These are phyloP conservation scores for Alfaro cultratus DNA, from an alignment of 2,797 vertebrate genomes.

Conservation along the genomic window DNA sequence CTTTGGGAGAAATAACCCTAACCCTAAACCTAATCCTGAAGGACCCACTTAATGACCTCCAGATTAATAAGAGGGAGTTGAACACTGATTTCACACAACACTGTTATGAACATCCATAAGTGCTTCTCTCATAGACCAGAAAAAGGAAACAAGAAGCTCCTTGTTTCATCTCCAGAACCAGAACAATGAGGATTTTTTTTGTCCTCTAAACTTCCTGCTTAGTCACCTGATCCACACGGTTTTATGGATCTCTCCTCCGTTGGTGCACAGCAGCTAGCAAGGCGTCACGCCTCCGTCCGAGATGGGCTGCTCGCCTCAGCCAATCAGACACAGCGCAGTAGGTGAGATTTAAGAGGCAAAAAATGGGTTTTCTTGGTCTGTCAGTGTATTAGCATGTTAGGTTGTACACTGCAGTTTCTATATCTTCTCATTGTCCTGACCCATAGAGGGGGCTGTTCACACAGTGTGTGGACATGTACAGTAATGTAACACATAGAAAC, in stretches of 20 bases:
- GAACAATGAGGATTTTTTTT: neutral
- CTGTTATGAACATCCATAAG: neutral
- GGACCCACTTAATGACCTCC: neutral
- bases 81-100: neutral
- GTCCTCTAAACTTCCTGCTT: conserved; percentile 15
- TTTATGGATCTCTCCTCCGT: conserved; percentile 47
- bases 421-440: conserved; percentile 10
- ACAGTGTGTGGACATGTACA: neutral
- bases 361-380: conserved; percentile 32
- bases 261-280: conserved; percentile 5
- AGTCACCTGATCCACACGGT: conserved; percentile 50
- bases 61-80: neutral
- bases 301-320: conserved; percentile 9
- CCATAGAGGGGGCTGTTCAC: conserved; percentile 53
- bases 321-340: conserved; percentile 35
- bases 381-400: conserved; percentile 22
- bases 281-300: conserved; percentile 13
- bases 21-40: neutral
- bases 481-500: neutral
- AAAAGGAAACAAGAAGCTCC: conserved; percentile 4
- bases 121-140: conserved; percentile 6
- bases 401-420: conserved; percentile 26
- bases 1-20: neutral
- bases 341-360: conserved; percentile 11
- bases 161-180: conserved; percentile 3